Evolutionary conservation across 2,888 invertebrate genomes (phyloP).

Genomic region (Amphipoea lucens): DNA sequence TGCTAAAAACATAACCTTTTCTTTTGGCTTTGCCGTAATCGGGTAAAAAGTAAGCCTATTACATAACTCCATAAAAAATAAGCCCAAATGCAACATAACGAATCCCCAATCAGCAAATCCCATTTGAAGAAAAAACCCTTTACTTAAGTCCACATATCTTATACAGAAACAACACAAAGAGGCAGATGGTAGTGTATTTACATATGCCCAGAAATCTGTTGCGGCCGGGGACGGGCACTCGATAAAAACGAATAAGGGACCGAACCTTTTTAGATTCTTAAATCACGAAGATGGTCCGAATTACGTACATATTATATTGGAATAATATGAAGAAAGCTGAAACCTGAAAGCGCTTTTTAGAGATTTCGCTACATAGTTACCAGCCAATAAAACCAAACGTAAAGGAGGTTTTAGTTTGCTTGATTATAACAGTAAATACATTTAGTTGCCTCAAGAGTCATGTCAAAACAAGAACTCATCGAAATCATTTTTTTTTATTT

Average conservation of each 20-base stretch:
- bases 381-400: background rate
- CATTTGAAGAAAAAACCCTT: constrained; percentile 47
- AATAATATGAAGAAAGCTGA: background rate
- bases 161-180: constrained; percentile 62
- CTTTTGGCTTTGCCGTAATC: no score
- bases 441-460: background rate
- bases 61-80: constrained; percentile 2
- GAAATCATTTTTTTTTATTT: background rate
- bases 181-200: constrained; percentile 65
- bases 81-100: constrained; percentile 31
- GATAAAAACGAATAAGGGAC: constrained; percentile 60
- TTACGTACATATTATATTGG: constrained; percentile 18
- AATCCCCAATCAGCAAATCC: constrained; percentile 52
- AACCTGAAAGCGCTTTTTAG: background rate
- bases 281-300: constrained; percentile 33
- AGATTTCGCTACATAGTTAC: background rate
- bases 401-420: background rate
- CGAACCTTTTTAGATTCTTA: constrained; percentile 43
- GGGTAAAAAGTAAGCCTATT: background rate
- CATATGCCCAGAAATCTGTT: constrained; percentile 57
- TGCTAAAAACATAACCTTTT: background rate
- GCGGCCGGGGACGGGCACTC: constrained; percentile 41
- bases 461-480: background rate
- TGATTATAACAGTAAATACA: background rate
- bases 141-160: constrained; percentile 52